Evolutionary conservation across 1,140 invertebrate species (phyloP).

Genomic region (Agraylea sexmaculata): DNA sequence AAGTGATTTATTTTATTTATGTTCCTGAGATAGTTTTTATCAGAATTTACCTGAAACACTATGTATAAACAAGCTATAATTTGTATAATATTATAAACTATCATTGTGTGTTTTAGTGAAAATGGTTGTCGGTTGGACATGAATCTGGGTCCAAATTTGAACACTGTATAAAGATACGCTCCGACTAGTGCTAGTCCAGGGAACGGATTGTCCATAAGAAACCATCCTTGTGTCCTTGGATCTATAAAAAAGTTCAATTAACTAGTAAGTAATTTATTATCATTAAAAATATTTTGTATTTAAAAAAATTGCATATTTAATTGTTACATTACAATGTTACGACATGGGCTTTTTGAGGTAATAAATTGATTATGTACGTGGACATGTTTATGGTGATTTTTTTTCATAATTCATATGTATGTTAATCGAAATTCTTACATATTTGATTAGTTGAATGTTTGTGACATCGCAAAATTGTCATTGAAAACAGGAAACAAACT

Average conservation of each 20-base stretch:
- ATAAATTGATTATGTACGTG: too few species aligned
- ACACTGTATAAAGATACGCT: slow-evolving; percentile 50
- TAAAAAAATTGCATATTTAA: too few species aligned
- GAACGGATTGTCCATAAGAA: slow-evolving; percentile 36
- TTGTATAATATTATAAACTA: slow-evolving; percentile 66
- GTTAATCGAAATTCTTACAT: too few species aligned
- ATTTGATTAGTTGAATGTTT: too few species aligned
- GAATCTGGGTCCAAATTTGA: slow-evolving; percentile 44
- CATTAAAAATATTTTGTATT: too few species aligned
- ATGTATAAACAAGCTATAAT: slow-evolving; percentile 61
- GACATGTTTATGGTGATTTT: too few species aligned
- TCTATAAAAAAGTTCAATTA: slow-evolving; percentile 34
- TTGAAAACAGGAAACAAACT: too few species aligned
- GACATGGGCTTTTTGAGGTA: too few species aligned
- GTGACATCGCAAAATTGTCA: too few species aligned
- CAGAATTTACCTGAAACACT: slow-evolving; percentile 54
- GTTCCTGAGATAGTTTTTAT: background rate
- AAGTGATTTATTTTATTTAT: background rate
- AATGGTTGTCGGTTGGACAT: slow-evolving; percentile 68
- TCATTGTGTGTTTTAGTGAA: slow-evolving; percentile 51
- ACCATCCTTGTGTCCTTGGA: slow-evolving; percentile 39
- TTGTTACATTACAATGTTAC: too few species aligned
- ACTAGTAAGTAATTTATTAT: too few species aligned
- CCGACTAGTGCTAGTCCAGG: slow-evolving; percentile 36
- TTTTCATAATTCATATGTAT: too few species aligned